Evolutionary conservation across 2,888 invertebrate species (phyloP).

Genomic region (Thelaira solivaga): DNA sequence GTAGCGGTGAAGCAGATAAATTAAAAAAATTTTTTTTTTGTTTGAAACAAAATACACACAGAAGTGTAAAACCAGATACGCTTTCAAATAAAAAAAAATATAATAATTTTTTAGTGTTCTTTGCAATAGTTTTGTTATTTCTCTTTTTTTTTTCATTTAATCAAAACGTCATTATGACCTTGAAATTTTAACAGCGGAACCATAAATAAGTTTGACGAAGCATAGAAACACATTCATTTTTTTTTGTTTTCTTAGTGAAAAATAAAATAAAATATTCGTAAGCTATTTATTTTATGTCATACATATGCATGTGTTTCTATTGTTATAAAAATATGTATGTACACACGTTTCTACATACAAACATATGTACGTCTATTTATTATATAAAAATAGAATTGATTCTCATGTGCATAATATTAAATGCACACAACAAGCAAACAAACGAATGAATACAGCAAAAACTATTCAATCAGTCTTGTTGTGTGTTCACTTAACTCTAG

Average conservation of each 20-base stretch:
- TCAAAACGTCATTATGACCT: conserved; percentile 70
- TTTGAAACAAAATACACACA: conserved; percentile 45
- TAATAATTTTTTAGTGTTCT: background rate
- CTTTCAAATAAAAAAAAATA: conserved; percentile 32
- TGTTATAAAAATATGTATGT: background rate
- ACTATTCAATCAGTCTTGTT: conserved; percentile 27
- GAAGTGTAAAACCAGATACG: conserved; percentile 62
- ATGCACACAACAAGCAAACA: background rate
- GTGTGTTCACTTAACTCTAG: conserved; percentile 5
- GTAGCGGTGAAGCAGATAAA: conserved; percentile 16
- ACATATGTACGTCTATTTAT: background rate
- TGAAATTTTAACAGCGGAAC: conserved; percentile 74
- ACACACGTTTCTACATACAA: background rate
- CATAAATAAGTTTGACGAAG: conserved; percentile 65
- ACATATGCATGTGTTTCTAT: background rate
- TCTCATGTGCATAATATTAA: background rate
- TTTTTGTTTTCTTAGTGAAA: too few relatives aligned
- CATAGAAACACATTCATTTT: conserved; percentile 56
- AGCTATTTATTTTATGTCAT: background rate
- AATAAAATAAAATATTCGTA: conserved; percentile 33
- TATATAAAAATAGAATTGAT: background rate
- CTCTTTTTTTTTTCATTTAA: conserved; percentile 54
- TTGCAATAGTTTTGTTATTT: conserved; percentile 34
- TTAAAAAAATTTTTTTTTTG: background rate
- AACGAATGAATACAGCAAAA: background rate